These are phyloP conservation scores for Muntiacus muntjak DNA, from an alignment of 2,113 vertebrate species.

Conservation along the genomic window DNA sequence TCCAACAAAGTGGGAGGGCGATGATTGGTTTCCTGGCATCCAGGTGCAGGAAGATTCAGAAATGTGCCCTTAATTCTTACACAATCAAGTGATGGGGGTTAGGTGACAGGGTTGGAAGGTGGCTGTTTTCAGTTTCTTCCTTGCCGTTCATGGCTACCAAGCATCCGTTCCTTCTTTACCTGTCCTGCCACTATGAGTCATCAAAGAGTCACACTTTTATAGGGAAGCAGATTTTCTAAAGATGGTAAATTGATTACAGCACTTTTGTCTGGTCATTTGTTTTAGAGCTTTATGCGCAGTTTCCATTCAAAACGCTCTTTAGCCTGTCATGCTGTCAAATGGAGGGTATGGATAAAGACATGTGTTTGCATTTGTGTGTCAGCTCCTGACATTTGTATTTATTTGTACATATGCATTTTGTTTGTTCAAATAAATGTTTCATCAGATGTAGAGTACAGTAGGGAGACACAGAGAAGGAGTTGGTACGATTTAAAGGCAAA, in stretches of 20 bases:
- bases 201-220: constrained; percentile 28
- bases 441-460: constrained; percentile 47
- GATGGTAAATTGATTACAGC: constrained; percentile 57
- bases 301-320: constrained; percentile 67
- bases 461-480: constrained; percentile 15
- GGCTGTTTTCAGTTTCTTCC: not conserved
- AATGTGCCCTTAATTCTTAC: constrained; percentile 18
- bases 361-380: constrained; percentile 68
- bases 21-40: constrained; percentile 50
- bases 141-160: not conserved
- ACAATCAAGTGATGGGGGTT: not conserved
- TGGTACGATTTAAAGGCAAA: constrained; percentile 41
- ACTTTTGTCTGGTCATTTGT: constrained; percentile 54
- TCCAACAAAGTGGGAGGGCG: constrained; percentile 22
- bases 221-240: constrained; percentile 57
- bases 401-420: constrained; percentile 71
- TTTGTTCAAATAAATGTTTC: constrained; percentile 75
- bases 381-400: constrained; percentile 67
- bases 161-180: constrained; percentile 47
- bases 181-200: constrained; percentile 33
- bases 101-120: not conserved
- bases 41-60: not conserved
- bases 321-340: constrained; percentile 66
- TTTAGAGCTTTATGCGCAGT: not conserved
- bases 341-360: not conserved